Base-by-base conservation (phyloP, 2,797 vertebrate species). In the Paguma larvata region DNA sequence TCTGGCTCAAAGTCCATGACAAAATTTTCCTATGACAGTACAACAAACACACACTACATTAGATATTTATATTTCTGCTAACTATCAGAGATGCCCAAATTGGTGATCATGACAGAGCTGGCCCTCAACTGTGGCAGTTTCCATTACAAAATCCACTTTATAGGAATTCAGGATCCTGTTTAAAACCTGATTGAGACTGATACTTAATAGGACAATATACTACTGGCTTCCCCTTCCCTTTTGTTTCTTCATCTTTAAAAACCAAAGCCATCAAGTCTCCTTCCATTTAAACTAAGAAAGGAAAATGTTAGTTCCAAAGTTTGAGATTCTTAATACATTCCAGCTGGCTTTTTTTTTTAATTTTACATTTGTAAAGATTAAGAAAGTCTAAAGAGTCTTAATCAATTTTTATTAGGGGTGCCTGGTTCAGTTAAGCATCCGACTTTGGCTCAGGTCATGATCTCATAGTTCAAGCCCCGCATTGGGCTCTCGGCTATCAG, bases 61-160 rank as follows among this genome's bases (percentile, higher is more conserved):
- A 65, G 86, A 46, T 92, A 97, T 91, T 93, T 88, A 78, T 95
- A 91, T 97, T 98, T 97, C 97, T 96, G 91, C 63, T 97, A 96
- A 98, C 93, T 91, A 96, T 93, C 91, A 97, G 56, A 95, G 82
- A 88, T 77, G 89, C 85, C 88, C 32, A 38, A 92, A 98, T 90
- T 96, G 97, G 48, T 78, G 93, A 87, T 91, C 53, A 67, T 46
- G 65, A 94, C 4, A 95, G 83, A 97, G 86, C 97, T 98, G 97
- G 96, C 95, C 97, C n/a, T 95, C 95, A 77, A 65, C 34, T 59
- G n/a, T 82, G 48, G 83, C 46, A 96, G 85, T 88, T 98, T 25
- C 16, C 95, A 96, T 94, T 94, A 93, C 75, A 97, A 97, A 96
- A 95, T 70, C 73, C 25, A 67, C 72, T 90, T 75, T 16, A 82